These are phyloP conservation scores for Stichodactyla helianthus DNA, from an alignment of 64 coral and sea anemone genomes.

Conservation along the genomic window DNA sequence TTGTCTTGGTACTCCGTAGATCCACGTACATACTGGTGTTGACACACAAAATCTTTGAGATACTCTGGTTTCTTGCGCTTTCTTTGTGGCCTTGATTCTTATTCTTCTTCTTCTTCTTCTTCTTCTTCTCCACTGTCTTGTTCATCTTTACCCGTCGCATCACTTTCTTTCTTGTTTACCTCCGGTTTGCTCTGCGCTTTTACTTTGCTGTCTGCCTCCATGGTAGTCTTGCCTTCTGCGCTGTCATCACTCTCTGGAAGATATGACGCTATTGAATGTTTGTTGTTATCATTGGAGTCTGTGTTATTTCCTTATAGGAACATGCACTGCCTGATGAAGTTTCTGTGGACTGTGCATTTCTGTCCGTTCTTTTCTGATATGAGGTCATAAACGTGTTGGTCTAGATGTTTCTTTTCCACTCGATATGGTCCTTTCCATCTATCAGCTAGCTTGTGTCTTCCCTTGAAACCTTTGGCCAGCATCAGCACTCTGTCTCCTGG, in stretches of 20 bases:
- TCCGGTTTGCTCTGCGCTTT: background rate
- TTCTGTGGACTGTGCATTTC: constrained; percentile 3
- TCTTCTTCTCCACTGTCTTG: background rate
- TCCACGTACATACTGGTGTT: constrained; percentile 10
- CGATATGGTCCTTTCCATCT: constrained; percentile 1
- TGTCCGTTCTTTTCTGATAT: constrained; percentile 4
- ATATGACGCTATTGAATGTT: background rate
- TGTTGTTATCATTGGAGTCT: background rate
- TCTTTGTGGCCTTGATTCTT: background rate
- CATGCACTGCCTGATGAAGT: constrained; percentile 18
- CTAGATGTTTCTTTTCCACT: background rate
- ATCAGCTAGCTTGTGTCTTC: constrained; percentile 19
- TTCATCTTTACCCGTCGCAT: no score
- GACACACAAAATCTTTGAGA: background rate
- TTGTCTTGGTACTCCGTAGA: background rate
- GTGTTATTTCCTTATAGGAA: background rate
- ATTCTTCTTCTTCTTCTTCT: background rate
- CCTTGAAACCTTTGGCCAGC: background rate
- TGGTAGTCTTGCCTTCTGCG: background rate
- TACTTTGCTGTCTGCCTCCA: background rate
- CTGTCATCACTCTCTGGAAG: background rate
- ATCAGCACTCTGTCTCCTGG: constrained; percentile 2
- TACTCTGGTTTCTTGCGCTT: constrained; percentile 3
- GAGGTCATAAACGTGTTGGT: background rate
- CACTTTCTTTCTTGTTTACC: background rate